Base-by-base conservation (phyloP, 2,797 vertebrate species). In the Pantherophis vulpinus region DNA sequence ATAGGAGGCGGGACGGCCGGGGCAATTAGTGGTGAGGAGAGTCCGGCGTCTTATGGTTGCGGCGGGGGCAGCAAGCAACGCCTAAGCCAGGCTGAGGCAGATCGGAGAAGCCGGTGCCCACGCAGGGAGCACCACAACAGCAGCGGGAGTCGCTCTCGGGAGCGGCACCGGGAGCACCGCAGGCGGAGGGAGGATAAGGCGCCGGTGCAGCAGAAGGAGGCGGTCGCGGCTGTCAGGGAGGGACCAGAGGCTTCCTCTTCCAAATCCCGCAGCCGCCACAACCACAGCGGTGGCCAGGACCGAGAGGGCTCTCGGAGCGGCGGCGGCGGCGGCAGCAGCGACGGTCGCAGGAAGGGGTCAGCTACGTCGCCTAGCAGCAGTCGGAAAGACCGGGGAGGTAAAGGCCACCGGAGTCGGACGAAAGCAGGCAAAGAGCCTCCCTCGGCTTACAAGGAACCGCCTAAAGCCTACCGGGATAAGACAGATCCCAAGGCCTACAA, bases 401-500 rank as follows among this genome's bases (percentile, higher is more conserved):
- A 97, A 95, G 95, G 94, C 8, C 97, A 97, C 42, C 97, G 98
- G 4, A 97, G 98, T 96, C 96, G 97, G 97, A 97, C 97, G 94
- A 98, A 98, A 96, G 90, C 96, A 27, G 95, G 94, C 93, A 98
- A 98, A 54, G 98, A 98, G 94, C 96, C 99, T 2, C 98, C 98
- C 0, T 99, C 98, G 89, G 98, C 98, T 0, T 99, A 99, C 95
- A 98, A 98, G 96, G 99, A 99, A 55, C 98, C 99, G 14, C 99
- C 99, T 51, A 99, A 99, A 94, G 98, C 99, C 74, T 99, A 99
- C 97, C 97, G 99, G 93, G 99, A 99, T 83, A 98, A 98, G 27
- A 97, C 98, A 14, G 98, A 99, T 94, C 98, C 98, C 91, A 98
- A 98, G 98, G 97, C 98, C 63, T 98, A 99, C 97, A 97, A 98